Evolutionary conservation across 2,113 vertebrate species (phyloP), one percentile per base, ranked within the genome.

Genomic region (Campylomormyrus tamandua): DNA sequence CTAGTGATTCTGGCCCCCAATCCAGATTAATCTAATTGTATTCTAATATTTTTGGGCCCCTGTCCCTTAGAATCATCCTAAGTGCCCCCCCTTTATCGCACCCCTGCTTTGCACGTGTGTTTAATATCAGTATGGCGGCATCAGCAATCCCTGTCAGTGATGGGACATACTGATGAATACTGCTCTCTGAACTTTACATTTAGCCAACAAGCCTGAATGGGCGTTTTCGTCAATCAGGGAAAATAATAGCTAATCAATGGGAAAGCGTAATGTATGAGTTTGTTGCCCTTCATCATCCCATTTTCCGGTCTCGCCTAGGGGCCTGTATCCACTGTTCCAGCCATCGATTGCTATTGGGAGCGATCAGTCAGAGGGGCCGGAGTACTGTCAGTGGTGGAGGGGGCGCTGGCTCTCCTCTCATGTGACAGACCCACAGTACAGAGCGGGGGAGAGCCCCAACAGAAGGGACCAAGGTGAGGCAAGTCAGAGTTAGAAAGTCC

Each of bases 161-260:
- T 17, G 15, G 74, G 17, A 35, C 35, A 7, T 80, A 80, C 35
- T 42, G 74, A 80, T 80, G 74, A 80, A 42, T 80, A 80, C 74
- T 80, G 74, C 74, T 80, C 31, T 80, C 74, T 80, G 74, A 80
- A 80, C 74, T 80, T 80, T 80, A 42, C 74, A 42, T 80, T 80
- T 80, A 58, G 56, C 19, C 52, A 88, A 58, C 53, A 88, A 88
- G 42, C 9, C 42, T 66, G 52, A 53, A 45, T 45, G 87, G 56
- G 93, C 96, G 95, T 97, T 96, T 96, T 96, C 96, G 95, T 97
- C 96, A 96, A 96, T 96, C 94, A 95, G 95, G 93, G 96, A 96
- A 96, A 96, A 96, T 96, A 95, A 96, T 96, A 95, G 94, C 95
- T 96, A 96, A 97, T 97, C 96, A 96, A 97, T 96, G 96, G 95